These are phyloP conservation scores for Astropecten irregularis DNA, from an alignment of 53 echinoderm and acorn worm genomes.

Conservation along the genomic window DNA sequence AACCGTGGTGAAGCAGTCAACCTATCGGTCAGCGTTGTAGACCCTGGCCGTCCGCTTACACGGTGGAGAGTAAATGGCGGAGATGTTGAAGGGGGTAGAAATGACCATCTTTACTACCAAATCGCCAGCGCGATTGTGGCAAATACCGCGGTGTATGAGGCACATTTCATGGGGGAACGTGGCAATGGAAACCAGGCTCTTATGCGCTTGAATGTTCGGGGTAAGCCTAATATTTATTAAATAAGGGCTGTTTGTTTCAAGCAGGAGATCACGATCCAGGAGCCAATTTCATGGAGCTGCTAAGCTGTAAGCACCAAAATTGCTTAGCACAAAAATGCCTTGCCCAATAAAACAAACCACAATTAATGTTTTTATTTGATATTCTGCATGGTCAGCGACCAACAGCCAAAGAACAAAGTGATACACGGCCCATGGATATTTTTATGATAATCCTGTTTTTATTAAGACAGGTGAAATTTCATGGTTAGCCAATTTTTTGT, in stretches of 20 bases:
- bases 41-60: not conserved
- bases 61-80: conserved; percentile 24
- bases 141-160: conserved; percentile 20
- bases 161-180: not conserved
- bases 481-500: no score
- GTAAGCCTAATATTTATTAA: not conserved
- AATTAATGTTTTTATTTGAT: no score
- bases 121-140: not conserved
- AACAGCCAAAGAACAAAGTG: no score
- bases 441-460: no score
- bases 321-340: no score
- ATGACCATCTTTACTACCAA: not conserved
- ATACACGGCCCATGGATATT: no score
- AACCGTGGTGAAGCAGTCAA: conserved; percentile 38
- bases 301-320: no score
- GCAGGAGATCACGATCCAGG: no score
- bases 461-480: no score
- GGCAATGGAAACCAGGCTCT: not conserved
- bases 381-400: no score
- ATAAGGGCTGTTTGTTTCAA: not conserved
- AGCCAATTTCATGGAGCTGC: no score
- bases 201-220: conserved; percentile 36
- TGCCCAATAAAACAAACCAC: no score
- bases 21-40: not conserved
- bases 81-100: not conserved